Evolutionary conservation across 2,113 vertebrate species (phyloP).

Genomic region (Hepsetus odoe): DNA sequence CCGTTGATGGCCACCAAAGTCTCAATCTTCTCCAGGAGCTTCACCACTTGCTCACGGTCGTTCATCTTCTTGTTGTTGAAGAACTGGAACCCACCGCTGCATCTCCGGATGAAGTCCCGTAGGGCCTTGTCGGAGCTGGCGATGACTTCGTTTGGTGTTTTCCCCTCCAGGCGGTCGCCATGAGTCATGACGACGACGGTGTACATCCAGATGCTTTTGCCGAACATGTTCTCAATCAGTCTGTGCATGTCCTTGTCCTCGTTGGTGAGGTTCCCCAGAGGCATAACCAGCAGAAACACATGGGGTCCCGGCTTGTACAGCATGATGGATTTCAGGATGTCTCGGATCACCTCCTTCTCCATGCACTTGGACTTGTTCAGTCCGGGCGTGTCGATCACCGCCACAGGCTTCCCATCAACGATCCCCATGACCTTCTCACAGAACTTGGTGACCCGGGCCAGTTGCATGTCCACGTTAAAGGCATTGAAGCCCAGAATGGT

Average conservation of each 20-base stretch:
- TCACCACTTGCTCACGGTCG: conserved; percentile 50
- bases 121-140: conserved; percentile 50
- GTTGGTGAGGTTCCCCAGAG: conserved; percentile 60
- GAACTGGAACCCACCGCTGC: conserved; percentile 64
- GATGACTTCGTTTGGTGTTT: conserved; percentile 60
- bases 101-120: conserved; percentile 62
- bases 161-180: conserved; percentile 56
- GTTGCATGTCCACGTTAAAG: conserved; percentile 63
- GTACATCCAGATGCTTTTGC: conserved; percentile 64
- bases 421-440: conserved; percentile 50
- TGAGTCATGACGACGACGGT: conserved; percentile 68
- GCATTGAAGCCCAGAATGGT: conserved; percentile 57
- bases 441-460: conserved; percentile 54
- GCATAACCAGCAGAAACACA: conserved; percentile 58
- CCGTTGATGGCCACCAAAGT: conserved; percentile 67
- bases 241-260: conserved; percentile 61
- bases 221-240: conserved; percentile 63
- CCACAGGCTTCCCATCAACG: conserved; percentile 28
- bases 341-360: conserved; percentile 38
- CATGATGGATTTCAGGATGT: conserved; percentile 58
- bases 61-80: conserved; percentile 62
- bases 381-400: conserved; percentile 67
- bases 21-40: conserved; percentile 62
- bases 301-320: conserved; percentile 62
- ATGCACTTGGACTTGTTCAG: conserved; percentile 51